Evolutionary conservation across 1,140 invertebrate genomes (phyloP), one percentile per base, ranked within the genome.

Genomic region (Alviniconcha marisindica): DNA sequence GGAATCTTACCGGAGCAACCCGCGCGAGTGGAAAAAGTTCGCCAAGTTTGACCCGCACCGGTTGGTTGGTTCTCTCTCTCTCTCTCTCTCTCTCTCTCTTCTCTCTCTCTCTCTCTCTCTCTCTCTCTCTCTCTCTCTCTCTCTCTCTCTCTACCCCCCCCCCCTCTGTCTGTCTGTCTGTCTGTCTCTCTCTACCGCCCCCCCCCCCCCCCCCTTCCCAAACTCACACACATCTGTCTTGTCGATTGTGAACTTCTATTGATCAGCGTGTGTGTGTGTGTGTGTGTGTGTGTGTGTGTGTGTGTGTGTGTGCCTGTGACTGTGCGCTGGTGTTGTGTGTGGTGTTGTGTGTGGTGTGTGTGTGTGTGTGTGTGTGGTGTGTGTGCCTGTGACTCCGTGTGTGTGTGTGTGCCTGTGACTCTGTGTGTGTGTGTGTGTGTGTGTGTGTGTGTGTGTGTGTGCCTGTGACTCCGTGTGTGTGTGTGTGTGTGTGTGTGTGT

Each of bases 11-110:
- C 97, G 96, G 91, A 97, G 96, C 36, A 97, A 98, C 89, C 95
- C 96, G 0, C 94, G 94, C 14, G 98, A 99, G 73, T 99, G 98
- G 98, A 96, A 95, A 89, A 97, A 97, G 91, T 99, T 95, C 90
- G 98, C 98, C 21, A 98, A 98, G 92, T 99, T 97, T 91, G 98
- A 99, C 92, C 95, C 96, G 90, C 96, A 96, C 92, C 97, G 96
- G 97, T 94, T 95, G 92, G 92, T 42, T 10, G 2, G 24, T 60
- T 78, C 40, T 78, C 48, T 51, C 14, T 78, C 77, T 54, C 14
- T 78, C 73, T 76, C 76, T 77, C 44, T 77, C 24, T 77, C 44
- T 77, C 24, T 77, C 38, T 77, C 44, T 77, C 14, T 79, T 40
- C 63, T 71, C 40, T 31, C 4, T 83, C 36, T 83, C 48, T 77